A percentile compares a stretch with the other conserved stretches of the same genome.
These are phyloP conservation scores for Mizuhopecten yessoensis DNA, from an alignment of 1,140 invertebrate genomes.

Conservation along the genomic window DNA sequence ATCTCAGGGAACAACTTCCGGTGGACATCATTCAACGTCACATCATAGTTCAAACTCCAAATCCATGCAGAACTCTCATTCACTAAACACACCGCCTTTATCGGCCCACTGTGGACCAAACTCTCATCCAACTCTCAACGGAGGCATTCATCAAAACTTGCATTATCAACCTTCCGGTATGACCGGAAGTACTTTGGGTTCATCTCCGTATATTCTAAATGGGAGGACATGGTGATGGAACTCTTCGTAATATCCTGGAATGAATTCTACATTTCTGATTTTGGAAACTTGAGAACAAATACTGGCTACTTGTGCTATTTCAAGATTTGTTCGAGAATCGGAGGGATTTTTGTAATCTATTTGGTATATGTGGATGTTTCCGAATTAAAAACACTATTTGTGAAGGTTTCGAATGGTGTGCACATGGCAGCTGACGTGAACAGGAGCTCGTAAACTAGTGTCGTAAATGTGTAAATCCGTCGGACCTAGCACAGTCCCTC, in stretches of 20 bases:
- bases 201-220: constrained; percentile 77
- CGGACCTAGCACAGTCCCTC: constrained; percentile 1
- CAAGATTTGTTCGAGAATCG: not conserved
- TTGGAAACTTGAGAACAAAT: constrained; percentile 19
- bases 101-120: constrained; percentile 68
- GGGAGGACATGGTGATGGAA: constrained; percentile 76
- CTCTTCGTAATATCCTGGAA: constrained; percentile 30
- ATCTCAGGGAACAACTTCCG: constrained; percentile 53
- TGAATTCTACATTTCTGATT: constrained; percentile 41
- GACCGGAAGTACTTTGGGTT: constrained; percentile 66
- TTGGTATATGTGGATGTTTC: not conserved
- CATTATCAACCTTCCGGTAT: constrained; percentile 71
- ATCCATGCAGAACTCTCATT: constrained; percentile 65
- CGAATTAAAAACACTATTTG: not conserved
- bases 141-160: constrained; percentile 70
- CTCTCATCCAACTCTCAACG: constrained; percentile 65
- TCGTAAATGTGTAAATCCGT: constrained; percentile 42
- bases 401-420: constrained; percentile 11
- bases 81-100: constrained; percentile 65
- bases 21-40: constrained; percentile 50
- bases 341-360: not conserved
- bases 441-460: constrained; percentile 18
- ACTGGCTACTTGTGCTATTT: not conserved
- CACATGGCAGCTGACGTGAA: not conserved
- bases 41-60: constrained; percentile 64